Base-by-base conservation (phyloP, 2,797 vertebrate species). In the Meda fulgida region DNA sequence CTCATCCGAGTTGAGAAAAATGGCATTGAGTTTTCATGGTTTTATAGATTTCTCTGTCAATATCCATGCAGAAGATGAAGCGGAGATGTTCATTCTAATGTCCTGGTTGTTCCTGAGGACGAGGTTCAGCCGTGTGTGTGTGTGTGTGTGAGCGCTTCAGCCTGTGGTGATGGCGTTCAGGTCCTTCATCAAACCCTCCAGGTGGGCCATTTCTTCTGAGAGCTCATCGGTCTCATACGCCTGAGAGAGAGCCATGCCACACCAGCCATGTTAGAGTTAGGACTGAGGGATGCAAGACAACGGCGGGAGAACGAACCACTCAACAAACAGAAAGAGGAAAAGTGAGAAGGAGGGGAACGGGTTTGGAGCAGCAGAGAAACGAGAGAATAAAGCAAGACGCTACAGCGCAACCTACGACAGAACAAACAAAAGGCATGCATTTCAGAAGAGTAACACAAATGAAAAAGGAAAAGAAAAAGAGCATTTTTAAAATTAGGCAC, bases 101-200 rank as follows among this genome's bases (percentile, higher is more conserved):
- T 91, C 91, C 84, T 89, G 93, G 92, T 95, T 94, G 92, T 94
- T 94, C 94, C 95, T 94, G 94, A 95, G 93, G 94, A 92, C 91
- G 92, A 91, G 90, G 92, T 21, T 98, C 96, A 98, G 80, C 97
- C 97, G 31, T 40, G 51, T 43, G 80, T 34, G 77, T 8, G 34
- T 2, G 60, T 34, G 31, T 31, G 31, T 31, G 31, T 31, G 6
- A 21, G 84, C 58, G 10, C 1, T n/a, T 98, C 96, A 99, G 80
- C 97, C 97, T 87, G 98, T 99, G 31, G 98, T 99, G 94, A 99
- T 99, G 95, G 98, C 97, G 9, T 99, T 99, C 91, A 99, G 97
- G 96, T 99, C 98, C 96, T 99, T 99, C 98, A 99, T 99, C 55
- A 99, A 95, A 93, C 98, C 98, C 96, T 99, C 98, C 90, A 99